These are phyloP conservation scores for Noctua comes DNA, from an alignment of 2,888 invertebrate species.

Conservation along the genomic window DNA sequence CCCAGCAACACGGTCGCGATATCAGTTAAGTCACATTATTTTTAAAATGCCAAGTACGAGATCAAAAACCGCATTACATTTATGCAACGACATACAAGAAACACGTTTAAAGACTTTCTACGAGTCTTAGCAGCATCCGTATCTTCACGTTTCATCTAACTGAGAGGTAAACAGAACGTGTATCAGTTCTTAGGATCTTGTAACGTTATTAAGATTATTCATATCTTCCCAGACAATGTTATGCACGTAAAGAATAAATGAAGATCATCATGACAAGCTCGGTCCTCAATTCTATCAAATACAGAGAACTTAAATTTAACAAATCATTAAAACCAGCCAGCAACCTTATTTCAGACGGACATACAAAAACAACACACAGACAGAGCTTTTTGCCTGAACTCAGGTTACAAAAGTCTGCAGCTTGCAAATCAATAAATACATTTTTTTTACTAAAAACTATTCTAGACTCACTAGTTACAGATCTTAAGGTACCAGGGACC, in stretches of 20 bases:
- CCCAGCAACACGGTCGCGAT: background rate
- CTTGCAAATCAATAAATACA: background rate
- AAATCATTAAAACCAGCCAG: background rate
- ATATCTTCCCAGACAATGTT: constrained; percentile 23
- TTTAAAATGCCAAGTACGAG: constrained; percentile 1
- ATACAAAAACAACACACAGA: no score
- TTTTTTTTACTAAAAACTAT: background rate
- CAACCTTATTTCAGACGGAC: background rate
- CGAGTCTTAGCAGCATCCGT: constrained; percentile 41
- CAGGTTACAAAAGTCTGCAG: background rate
- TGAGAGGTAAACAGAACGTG: constrained; percentile 55
- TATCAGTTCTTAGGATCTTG: constrained; percentile 49
- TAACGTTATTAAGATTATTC: constrained; percentile 45
- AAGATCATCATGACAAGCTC: background rate
- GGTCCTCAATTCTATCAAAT: background rate
- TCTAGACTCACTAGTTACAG: background rate
- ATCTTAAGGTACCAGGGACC: constrained; percentile 12
- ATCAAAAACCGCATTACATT: constrained; percentile 43
- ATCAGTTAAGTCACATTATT: background rate
- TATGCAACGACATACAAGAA: constrained; percentile 32
- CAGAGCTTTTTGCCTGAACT: background rate
- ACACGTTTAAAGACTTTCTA: constrained; percentile 60
- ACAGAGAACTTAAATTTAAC: background rate
- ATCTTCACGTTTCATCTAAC: constrained; percentile 61
- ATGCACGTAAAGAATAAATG: background rate